These are phyloP conservation scores for Lymantria monacha DNA, from an alignment of 2,888 invertebrate genomes.

Conservation along the genomic window DNA sequence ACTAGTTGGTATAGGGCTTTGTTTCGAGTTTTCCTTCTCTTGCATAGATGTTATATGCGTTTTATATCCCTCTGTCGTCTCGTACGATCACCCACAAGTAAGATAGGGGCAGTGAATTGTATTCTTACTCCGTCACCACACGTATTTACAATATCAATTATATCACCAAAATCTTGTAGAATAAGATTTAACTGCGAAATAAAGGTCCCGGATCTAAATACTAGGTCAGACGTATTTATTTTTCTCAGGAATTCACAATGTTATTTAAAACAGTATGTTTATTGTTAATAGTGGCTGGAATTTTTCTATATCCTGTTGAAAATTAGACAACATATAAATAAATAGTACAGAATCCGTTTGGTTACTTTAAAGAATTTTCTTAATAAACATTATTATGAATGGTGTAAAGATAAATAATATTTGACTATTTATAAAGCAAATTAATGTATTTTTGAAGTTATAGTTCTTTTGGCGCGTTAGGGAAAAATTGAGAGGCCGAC, in stretches of 20 bases:
- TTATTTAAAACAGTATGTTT: not conserved
- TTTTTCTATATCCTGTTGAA: conserved; percentile 4
- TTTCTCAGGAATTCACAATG: not conserved
- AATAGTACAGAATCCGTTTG: not conserved
- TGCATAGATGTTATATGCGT: no score
- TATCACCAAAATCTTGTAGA: not conserved
- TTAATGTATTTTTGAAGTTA: no score
- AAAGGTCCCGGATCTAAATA: not conserved
- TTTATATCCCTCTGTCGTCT: no score
- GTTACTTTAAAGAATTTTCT: not conserved
- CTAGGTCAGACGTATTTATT: not conserved
- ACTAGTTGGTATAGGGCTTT: no score
- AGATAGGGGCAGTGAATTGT: no score
- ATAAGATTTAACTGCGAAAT: not conserved
- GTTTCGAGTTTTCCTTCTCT: no score
- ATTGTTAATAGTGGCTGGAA: not conserved
- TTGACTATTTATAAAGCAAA: not conserved
- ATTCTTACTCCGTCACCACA: no score
- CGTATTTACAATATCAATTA: no score
- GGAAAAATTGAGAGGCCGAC: no score
- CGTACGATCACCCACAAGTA: no score
- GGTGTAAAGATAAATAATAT: not conserved
- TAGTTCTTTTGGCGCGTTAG: no score
- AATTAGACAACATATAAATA: conserved; percentile 3
- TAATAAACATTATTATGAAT: not conserved